Percentiles rank a stretch among this genome's conserved stretches.
phyloP scores from a whole-genome alignment of 2,888 invertebrate species.

The Melinaea marsaeus region DNA sequence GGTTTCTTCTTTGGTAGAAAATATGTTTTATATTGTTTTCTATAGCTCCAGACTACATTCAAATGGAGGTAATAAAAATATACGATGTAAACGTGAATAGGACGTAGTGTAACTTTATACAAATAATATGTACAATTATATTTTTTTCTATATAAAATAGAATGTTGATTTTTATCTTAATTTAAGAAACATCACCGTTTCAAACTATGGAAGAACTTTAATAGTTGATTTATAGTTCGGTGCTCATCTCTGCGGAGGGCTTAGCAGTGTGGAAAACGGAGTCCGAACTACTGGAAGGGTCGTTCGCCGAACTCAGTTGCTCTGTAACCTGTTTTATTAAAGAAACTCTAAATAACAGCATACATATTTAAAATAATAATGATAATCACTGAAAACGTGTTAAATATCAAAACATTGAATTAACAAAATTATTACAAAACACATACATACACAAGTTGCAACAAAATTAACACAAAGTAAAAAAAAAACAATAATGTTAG shows the following conservation, averaged over 20 bases:
- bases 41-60: constrained; percentile 3
- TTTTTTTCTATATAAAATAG: constrained; percentile 3
- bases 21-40: constrained; percentile 24
- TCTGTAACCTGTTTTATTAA: constrained; percentile 62
- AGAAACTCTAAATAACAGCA: background rate
- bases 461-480: constrained; percentile 31
- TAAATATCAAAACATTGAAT: constrained; percentile 29
- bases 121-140: constrained; percentile 2
- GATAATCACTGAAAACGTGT: background rate
- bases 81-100: background rate
- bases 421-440: constrained; percentile 37
- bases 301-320: constrained; percentile 59
- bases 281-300: constrained; percentile 43
- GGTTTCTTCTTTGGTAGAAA: constrained; percentile 35
- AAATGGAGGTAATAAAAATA: constrained; percentile 1
- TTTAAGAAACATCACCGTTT: constrained; percentile 1
- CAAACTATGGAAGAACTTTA: constrained; percentile 2
- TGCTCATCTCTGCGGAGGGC: constrained; percentile 81
- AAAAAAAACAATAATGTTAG: constrained; percentile 48
- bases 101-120: background rate
- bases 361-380: background rate
- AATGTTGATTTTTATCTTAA: background rate
- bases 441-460: constrained; percentile 7
- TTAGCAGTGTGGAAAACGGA: constrained; percentile 44
- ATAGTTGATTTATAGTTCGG: constrained; percentile 68